Conservation (phyloP, 2,888 invertebrate genomes). For the Ormyrus pomaceus region DNA sequence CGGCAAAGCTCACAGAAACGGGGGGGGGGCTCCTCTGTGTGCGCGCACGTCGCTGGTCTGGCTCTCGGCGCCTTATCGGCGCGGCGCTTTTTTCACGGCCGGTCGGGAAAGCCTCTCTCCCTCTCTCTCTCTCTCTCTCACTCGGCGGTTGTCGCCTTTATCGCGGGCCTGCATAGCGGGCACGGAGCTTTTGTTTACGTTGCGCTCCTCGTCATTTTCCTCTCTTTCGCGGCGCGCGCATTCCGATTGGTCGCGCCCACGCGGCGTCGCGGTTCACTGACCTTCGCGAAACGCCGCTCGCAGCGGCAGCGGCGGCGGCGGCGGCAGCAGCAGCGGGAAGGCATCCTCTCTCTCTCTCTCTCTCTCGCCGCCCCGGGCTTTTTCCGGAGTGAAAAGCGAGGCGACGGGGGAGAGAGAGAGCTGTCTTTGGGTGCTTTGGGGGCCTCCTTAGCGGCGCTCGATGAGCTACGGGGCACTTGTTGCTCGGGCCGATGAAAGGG, state of each 20-base stretch:
- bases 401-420: background rate
- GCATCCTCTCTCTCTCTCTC: background rate
- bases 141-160: conserved; percentile 6
- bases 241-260: conserved; percentile 57
- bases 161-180: background rate
- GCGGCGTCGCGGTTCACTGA: conserved; percentile 55
- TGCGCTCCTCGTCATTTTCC: conserved; percentile 12
- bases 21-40: no score
- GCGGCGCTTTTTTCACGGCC: conserved; percentile 43
- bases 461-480: conserved; percentile 11
- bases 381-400: conserved; percentile 24
- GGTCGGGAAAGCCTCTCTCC: no score
- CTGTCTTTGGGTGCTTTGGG: background rate
- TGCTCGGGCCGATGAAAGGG: background rate
- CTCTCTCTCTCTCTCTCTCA: background rate
- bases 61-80: conserved; percentile 47
- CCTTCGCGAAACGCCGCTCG: conserved; percentile 41
- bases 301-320: background rate
- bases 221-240: conserved; percentile 28
- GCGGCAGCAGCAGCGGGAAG: background rate
- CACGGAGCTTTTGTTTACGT: conserved; percentile 50
- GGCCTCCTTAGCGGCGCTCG: background rate
- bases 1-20: no score
- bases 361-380: background rate
- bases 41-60: background rate